Base-by-base conservation (phyloP, 2,888 invertebrate genomes). In the Lasioglossum malachurum region DNA sequence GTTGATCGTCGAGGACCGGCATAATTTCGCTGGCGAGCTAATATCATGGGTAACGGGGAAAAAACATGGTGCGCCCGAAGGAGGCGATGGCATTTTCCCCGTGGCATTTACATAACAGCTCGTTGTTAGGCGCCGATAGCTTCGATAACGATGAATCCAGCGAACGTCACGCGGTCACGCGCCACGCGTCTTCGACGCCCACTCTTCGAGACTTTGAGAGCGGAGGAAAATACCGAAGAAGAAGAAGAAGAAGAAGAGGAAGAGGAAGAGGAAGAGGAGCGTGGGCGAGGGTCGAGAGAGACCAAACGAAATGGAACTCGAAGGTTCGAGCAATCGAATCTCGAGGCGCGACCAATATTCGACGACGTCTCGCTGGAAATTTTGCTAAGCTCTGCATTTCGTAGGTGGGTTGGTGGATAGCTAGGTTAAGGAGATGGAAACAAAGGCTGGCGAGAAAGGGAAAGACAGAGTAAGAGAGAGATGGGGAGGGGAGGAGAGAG, bases 371-470 rank as follows among this genome's bases (percentile, higher is more conserved):
- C 57, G 60, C 4, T n/a, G 60, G 38, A 49, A 67, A 64, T 77
- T 78, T 46, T 53, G 82, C 76, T 53, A 16, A 67, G 64, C n/a
- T 78, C 27, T 69, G 83, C 78, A 46, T 64, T 60, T 84, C 71
- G 41, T 53, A 41, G 71, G 53, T 72, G 67, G 67, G 35, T 35
- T 19, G 35, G 31, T 67, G 64, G 64, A 64, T 67, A 78, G 78
- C 41, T 78, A 57, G 78, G 78, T 78, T 44, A 72, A 84, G 78
- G 44, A 83, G 84, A 46, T n/a, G 64, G 4, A 64, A 73, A 75
- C 57, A 78, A 79, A 85, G 75, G 53, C 72, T 31, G 38, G 14
- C 5, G 16, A 27, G 27, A 2, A 16, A 31, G 27, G 5, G 60
- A 27, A 27, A 60, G 60, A 60, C 4, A 14, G 27, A 60, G 60